phyloP scores from a whole-genome alignment of 1,140 invertebrate genomes.

The Drosophila serrata region DNA sequence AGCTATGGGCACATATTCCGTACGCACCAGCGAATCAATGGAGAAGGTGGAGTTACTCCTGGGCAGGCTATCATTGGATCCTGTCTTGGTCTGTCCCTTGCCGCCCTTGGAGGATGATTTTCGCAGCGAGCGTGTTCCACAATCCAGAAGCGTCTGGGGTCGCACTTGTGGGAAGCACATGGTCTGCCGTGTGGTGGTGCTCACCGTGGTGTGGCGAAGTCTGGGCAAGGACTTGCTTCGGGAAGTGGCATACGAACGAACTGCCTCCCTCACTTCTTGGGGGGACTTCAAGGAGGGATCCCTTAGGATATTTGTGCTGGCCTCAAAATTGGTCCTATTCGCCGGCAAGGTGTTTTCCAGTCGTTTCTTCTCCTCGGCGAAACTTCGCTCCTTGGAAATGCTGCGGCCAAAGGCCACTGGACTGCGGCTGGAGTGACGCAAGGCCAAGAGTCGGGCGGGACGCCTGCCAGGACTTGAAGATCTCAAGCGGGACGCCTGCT shows the following conservation, averaged over 20 bases:
- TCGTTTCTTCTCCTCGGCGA: conserved; percentile 84
- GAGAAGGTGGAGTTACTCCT: conserved; percentile 84
- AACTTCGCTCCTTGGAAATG: conserved; percentile 84
- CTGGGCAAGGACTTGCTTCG: conserved; percentile 77
- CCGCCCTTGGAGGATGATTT: conserved; percentile 42
- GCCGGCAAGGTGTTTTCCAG: conserved; percentile 75
- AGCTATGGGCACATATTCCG: conserved; percentile 56
- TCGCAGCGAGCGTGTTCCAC: conserved; percentile 45
- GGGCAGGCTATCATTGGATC: conserved; percentile 74
- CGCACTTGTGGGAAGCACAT: conserved; percentile 71
- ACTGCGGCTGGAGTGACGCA: conserved; percentile 79
- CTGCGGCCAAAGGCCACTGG: conserved; percentile 83
- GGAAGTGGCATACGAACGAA: conserved; percentile 85
- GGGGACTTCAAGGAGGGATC: conserved; percentile 87
- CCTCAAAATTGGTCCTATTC: conserved; percentile 74
- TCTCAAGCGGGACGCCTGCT: conserved; percentile 65
- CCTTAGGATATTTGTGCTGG: conserved; percentile 81
- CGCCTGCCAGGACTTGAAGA: conserved; percentile 68
- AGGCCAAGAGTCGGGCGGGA: conserved; percentile 48
- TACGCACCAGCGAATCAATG: conserved; percentile 68
- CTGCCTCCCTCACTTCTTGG: conserved; percentile 87
- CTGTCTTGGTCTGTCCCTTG: conserved; percentile 32
- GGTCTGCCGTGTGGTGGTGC: conserved; percentile 70
- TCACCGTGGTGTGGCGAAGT: conserved; percentile 62
- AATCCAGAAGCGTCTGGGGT: conserved; percentile 61